Percentiles rank a stretch among this genome's conserved stretches.
phyloP scores from a whole-genome alignment of 1,140 invertebrate genomes.

The Lepidurus arcticus region DNA sequence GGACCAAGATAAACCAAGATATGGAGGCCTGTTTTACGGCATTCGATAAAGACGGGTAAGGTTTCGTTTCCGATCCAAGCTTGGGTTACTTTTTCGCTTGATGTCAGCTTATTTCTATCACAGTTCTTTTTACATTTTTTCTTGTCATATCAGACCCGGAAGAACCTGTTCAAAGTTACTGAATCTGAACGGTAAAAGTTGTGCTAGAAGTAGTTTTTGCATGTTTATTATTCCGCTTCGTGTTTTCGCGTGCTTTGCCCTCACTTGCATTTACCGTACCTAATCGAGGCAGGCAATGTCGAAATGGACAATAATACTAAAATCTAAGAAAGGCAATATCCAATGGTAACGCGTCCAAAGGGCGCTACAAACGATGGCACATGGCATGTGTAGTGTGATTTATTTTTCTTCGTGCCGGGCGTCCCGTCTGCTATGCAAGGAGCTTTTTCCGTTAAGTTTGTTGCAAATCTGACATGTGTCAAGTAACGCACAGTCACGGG shows the following conservation, averaged over 20 bases:
- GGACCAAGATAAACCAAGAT: conserved; percentile 66
- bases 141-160: no score
- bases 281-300: no score
- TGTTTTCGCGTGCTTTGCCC: no score
- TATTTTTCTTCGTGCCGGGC: conserved; percentile 4
- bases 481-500: conserved; percentile 11
- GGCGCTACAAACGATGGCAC: neutral
- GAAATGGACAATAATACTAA: neutral
- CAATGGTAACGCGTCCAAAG: neutral
- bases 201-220: no score
- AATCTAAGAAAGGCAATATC: neutral
- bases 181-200: no score
- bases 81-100: no score
- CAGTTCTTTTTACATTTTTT: no score
- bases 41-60: conserved; percentile 71
- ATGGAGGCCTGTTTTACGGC: conserved; percentile 82
- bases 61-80: neutral
- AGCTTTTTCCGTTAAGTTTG: neutral
- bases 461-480: neutral
- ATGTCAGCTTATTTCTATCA: no score
- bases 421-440: neutral
- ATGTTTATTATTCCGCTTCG: no score
- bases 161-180: no score
- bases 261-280: no score
- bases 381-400: neutral